phyloP scores from a whole-genome alignment of 2,113 vertebrate genomes.

The Megaceryle torquata region DNA sequence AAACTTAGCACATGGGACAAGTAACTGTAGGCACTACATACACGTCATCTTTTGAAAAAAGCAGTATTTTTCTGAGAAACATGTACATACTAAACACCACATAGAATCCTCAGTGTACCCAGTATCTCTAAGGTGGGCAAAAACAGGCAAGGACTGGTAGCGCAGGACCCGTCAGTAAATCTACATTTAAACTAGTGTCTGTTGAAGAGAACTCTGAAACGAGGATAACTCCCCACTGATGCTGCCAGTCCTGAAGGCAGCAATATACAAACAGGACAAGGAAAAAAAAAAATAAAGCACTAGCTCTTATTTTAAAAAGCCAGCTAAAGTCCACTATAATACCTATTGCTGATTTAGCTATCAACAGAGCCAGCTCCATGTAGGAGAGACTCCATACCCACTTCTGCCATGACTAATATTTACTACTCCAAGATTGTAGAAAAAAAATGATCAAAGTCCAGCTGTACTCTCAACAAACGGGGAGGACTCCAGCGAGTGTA shows the following conservation, averaged over 20 bases:
- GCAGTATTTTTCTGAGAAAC: rapidly evolving
- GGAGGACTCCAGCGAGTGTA: background rate
- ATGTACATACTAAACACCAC: rapidly evolving
- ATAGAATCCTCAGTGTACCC: background rate
- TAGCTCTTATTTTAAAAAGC: background rate
- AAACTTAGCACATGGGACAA: background rate
- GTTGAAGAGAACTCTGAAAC: background rate
- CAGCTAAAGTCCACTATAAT: background rate
- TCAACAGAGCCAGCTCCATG: background rate
- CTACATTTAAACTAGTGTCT: background rate
- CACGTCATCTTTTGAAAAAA: background rate
- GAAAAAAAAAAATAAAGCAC: background rate
- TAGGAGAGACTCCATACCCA: background rate
- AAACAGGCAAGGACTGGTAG: background rate
- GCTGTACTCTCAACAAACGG: background rate
- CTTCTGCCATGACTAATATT: background rate
- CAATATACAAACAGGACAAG: background rate
- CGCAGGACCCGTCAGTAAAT: background rate
- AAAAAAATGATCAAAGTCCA: background rate
- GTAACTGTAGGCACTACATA: rapidly evolving
- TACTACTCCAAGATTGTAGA: background rate
- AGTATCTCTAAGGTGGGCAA: background rate
- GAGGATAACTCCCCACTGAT: background rate
- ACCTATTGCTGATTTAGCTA: background rate
- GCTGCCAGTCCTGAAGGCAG: background rate